Percentiles rank a stretch among this genome's conserved stretches.
These are phyloP conservation scores for Microtus pennsylvanicus DNA, from an alignment of 2,113 vertebrate genomes.

Conservation along the genomic window DNA sequence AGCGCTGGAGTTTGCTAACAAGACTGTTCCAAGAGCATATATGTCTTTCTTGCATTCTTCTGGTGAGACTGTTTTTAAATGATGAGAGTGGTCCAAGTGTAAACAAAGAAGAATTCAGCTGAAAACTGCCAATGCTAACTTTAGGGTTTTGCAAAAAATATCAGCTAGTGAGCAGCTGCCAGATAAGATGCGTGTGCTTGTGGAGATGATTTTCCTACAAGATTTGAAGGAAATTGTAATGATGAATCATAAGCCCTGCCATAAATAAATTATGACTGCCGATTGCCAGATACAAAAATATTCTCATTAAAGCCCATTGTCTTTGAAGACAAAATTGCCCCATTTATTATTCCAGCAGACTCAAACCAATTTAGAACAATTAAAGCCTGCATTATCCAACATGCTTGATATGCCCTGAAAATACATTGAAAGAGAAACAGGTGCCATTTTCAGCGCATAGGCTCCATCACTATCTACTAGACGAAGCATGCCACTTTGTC, in stretches of 20 bases:
- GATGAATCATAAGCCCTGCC: constrained; percentile 85
- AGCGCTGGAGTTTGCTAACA: constrained; percentile 77
- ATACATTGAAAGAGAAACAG: constrained; percentile 77
- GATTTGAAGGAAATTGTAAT: constrained; percentile 88
- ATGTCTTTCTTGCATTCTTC: constrained; percentile 72
- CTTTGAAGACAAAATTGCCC: constrained; percentile 83
- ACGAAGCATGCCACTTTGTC: constrained; percentile 48
- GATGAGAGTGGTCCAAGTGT: constrained; percentile 77
- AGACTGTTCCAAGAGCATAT: constrained; percentile 12
- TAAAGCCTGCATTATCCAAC: constrained; percentile 82
- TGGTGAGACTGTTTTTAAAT: constrained; percentile 82
- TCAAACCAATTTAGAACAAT: constrained; percentile 84
- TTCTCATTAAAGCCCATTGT: constrained; percentile 85
- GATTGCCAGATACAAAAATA: constrained; percentile 85
- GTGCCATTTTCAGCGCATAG: constrained; percentile 64
- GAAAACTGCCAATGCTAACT: constrained; percentile 82
- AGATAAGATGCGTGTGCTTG: constrained; percentile 79
- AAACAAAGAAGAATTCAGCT: constrained; percentile 82
- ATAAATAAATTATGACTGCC: constrained; percentile 89
- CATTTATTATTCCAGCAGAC: constrained; percentile 79
- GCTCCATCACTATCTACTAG: constrained; percentile 58
- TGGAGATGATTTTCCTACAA: constrained; percentile 83
- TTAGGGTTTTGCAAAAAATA: constrained; percentile 83
- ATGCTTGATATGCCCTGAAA: constrained; percentile 73
- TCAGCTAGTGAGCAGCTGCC: constrained; percentile 84